Base-by-base conservation (phyloP, 1,140 invertebrate genomes). In the Drosophila suzukii region DNA sequence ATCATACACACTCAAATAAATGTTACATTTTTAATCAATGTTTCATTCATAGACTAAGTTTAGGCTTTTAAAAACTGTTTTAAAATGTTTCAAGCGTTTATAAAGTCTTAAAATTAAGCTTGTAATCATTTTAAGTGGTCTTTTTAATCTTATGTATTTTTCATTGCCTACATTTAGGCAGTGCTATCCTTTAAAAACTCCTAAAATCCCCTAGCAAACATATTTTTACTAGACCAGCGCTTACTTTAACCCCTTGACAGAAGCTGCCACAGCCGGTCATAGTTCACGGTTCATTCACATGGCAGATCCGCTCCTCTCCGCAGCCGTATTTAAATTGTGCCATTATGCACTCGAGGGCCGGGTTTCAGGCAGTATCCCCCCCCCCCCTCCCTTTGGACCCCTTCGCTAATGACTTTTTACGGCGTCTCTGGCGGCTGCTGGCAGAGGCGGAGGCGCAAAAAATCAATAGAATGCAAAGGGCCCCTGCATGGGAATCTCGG, bases 321-420 rank as follows among this genome's bases (percentile, higher is more conserved):
- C 66, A 81, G 81, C 70, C 83, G 82, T 80, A 88, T 86, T 86
- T 86, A 86, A 86, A 86, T 86, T 86, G 83, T 86, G 84, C 83
- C 83, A 86, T 86, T 86, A 88, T 86, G 79, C 82, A 86, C 82
- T 88, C 75, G 51, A 79, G 73, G 62, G 38, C 57, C 53, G 39
- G 56, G 24, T n/a, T n/a, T 13, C 2, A 13, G 11, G 30, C 30
- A 6, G 30, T 20, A n/a, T n/a, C n/a, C n/a, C 24, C 2, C 24
- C 27, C 20, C 46, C 46, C 24, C n/a, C 7, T 20, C 20, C 44
- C 6, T 13, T 30, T n/a, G 5, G 7, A 49, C 49, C 65, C 66
- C 36, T 72, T 74, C 78, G 85, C 82, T 86, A 88, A 86, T 86
- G 79, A 86, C 82, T 85, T 85, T 85, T 85, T 82, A 85, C 85